A percentile compares a stretch with the other conserved stretches of the same genome.
These are phyloP conservation scores for Glyptemys insculpta DNA, from an alignment of 2,797 vertebrate genomes.

Conservation along the genomic window DNA sequence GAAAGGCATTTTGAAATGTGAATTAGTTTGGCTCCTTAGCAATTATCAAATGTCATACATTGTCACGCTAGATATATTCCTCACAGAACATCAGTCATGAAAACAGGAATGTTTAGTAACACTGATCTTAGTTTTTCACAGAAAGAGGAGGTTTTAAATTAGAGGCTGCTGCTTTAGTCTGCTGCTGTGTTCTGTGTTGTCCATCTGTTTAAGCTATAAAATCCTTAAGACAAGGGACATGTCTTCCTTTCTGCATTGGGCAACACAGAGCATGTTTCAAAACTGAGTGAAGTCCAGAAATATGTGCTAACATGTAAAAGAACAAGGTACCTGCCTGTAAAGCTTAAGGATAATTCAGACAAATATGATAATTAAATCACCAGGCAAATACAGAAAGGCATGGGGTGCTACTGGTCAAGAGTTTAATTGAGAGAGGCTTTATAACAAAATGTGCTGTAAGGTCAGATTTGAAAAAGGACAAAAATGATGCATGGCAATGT, in stretches of 20 bases:
- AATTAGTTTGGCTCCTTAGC: constrained; percentile 43
- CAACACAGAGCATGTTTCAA: neutral
- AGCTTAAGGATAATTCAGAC: constrained; percentile 27
- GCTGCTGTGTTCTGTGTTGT: constrained; percentile 44
- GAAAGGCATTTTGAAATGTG: constrained; percentile 23
- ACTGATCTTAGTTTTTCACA: constrained; percentile 49
- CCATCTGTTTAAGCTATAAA: constrained; percentile 45
- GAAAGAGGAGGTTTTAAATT: constrained; percentile 56
- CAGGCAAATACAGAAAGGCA: neutral
- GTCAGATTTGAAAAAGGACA: neutral
- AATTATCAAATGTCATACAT: constrained; percentile 51
- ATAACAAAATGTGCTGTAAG: constrained; percentile 18
- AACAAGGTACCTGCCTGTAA: constrained; percentile 4
- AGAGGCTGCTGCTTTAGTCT: constrained; percentile 32
- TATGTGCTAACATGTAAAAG: neutral
- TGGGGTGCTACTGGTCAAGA: constrained; percentile 19
- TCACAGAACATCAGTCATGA: neutral
- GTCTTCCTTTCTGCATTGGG: neutral
- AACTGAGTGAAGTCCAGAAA: neutral
- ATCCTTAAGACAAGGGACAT: constrained; percentile 23
- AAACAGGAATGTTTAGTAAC: constrained; percentile 60
- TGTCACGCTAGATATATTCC: constrained; percentile 45
- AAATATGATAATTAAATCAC: constrained; percentile 30
- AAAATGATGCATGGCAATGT: fast-evolving
- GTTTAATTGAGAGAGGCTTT: constrained; percentile 30